Evolutionary conservation across 2,797 vertebrate genomes (phyloP), one percentile per base, ranked within the genome.

Genomic region (Aldrovandia affinis): DNA sequence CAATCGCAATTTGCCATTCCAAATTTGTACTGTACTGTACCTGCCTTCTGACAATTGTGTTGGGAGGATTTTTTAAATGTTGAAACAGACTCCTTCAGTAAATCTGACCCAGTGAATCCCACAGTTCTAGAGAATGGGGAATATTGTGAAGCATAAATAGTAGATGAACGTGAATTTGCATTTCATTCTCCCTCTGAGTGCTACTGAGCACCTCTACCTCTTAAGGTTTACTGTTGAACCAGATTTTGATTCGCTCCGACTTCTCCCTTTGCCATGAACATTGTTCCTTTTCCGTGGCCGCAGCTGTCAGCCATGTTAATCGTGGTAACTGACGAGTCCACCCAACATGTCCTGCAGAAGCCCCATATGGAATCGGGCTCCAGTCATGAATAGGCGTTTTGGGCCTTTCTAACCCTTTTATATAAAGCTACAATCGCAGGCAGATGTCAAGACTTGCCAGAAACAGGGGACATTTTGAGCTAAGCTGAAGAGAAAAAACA

Each of bases 221-320:
- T 88, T 85, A 85, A 89, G 89, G 89, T 87, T 78, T 91, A 91
- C 93, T 94, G 94, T 95, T 93, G 15, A 94, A 93, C 86, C 87
- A 88, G 90, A 90, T 89, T 87, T 88, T 90, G 88, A 92, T 93
- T 93, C 93, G 86, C 85, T 86, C 85, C 75, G 70, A 92, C 85
- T 89, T 92, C 92, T 94, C 90, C 88, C 25, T 55, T 78, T 39
- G 42, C 77, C 39, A 52, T 61, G 79, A 78, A 83, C 84, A 79
- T 52, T 61, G 50, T 84, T 42, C 79, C 39, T 54, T 42, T 4
- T 5, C 85, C 75, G 89, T 78, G 78, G 89, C 90, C 93, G 86
- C 92, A n/a, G 89, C 89, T 91, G 90, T 90, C 91, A 93, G 91
- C 91, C 93, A 92, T 91, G 90, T 92, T 93, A 93, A 94, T 94